Evolutionary conservation across 2,888 invertebrate species (phyloP).

Genomic region (Cheilosia variabilis): DNA sequence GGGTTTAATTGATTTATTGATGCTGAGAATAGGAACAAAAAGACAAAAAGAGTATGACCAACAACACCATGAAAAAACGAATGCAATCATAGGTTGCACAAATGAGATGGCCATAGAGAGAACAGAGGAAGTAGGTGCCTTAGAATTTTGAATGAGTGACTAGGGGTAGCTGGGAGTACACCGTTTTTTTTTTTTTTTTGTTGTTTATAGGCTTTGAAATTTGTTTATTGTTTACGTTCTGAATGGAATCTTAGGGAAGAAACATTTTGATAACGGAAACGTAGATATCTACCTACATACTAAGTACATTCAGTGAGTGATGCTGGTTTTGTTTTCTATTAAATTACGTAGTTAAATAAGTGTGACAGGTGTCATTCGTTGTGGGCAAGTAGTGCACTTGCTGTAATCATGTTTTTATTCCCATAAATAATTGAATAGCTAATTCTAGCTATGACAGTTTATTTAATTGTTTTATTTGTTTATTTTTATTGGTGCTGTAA

Average conservation of each 20-base stretch:
- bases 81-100: slow-evolving; percentile 39
- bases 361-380: too few species aligned
- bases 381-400: too few species aligned
- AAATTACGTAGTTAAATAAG: too few species aligned
- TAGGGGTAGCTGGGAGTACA: too few species aligned
- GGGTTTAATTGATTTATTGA: slow-evolving; percentile 23
- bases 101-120: slow-evolving; percentile 25
- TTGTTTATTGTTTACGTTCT: slow-evolving; percentile 32
- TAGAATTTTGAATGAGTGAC: too few species aligned
- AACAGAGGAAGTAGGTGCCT: slow-evolving; percentile 6
- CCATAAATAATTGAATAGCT: too few species aligned
- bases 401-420: too few species aligned
- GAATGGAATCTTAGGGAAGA: slow-evolving; percentile 5
- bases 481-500: too few species aligned
- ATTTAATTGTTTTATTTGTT: too few species aligned
- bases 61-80: slow-evolving; percentile 4
- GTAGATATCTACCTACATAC: background rate
- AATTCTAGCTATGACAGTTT: too few species aligned
- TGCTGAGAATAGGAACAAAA: background rate
- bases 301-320: background rate
- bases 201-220: slow-evolving; percentile 35
- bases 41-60: background rate
- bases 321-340: background rate
- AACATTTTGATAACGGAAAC: slow-evolving; percentile 5
- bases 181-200: background rate